Evolutionary conservation across 2,113 vertebrate genomes (phyloP).

Genomic region (Uria lomvia): DNA sequence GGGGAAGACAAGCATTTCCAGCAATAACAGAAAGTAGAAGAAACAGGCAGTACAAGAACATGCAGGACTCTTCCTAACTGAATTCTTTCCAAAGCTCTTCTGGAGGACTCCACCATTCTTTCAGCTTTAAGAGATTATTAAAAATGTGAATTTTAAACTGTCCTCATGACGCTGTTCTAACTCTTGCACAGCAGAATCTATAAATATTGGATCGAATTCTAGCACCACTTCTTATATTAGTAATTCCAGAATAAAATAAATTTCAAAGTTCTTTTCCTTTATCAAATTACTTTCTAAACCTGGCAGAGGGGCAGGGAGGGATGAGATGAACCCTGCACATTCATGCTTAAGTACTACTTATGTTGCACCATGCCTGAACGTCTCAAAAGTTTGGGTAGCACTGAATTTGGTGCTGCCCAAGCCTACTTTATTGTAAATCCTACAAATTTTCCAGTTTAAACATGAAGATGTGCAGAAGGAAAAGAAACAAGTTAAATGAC

Average conservation of each 20-base stretch:
- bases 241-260: constrained; percentile 7
- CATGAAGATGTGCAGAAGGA: not conserved
- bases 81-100: not conserved
- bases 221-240: not conserved
- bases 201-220: constrained; percentile 27
- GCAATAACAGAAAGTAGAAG: not conserved
- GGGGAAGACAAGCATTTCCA: not conserved
- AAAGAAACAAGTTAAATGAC: not conserved
- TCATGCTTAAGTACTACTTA: not conserved
- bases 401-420: not conserved
- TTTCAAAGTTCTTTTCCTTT: not conserved
- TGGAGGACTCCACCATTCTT: not conserved
- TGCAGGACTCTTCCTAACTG: not conserved
- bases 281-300: not conserved
- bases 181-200: not conserved
- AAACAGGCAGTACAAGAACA: not conserved
- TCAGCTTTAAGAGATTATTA: not conserved
- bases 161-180: not conserved
- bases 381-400: not conserved
- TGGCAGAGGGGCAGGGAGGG: not conserved
- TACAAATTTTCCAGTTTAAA: not conserved
- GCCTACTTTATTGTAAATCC: not conserved
- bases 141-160: not conserved
- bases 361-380: not conserved
- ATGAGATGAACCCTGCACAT: rapidly evolving